phyloP scores from a whole-genome alignment of 2,888 invertebrate species.

The Lasioglossum marginatum region DNA sequence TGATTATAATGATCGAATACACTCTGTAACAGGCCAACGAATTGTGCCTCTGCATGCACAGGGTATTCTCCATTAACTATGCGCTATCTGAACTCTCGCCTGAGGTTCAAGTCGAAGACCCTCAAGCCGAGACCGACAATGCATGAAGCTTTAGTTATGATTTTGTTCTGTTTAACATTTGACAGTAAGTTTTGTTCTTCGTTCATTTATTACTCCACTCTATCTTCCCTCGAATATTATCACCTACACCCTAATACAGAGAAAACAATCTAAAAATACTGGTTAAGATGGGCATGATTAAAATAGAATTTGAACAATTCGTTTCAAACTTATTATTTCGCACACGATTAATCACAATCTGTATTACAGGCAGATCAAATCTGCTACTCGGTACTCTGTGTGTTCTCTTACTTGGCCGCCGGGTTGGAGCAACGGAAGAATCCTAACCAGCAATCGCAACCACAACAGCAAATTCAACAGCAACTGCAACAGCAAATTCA shows the following conservation, averaged over 20 bases:
- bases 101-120: constrained; percentile 72
- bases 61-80: constrained; percentile 91
- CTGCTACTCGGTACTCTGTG: constrained; percentile 99
- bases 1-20: constrained; percentile 6
- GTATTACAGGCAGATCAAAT: constrained; percentile 97
- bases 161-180: constrained; percentile 67
- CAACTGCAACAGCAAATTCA: constrained; percentile 75
- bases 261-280: neutral
- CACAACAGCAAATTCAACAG: constrained; percentile 83
- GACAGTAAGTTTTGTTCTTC: constrained; percentile 71
- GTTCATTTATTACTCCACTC: neutral
- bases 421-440: constrained; percentile 90
- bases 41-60: constrained; percentile 91
- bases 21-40: constrained; percentile 88
- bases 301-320: neutral
- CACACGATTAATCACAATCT: neutral
- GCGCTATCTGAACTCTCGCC: constrained; percentile 83
- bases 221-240: neutral
- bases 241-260: neutral
- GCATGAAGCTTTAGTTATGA: constrained; percentile 76
- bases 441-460: constrained; percentile 75
- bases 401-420: constrained; percentile 99
- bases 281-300: neutral
- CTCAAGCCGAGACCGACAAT: constrained; percentile 67
- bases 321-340: neutral